Evolutionary conservation across 2,113 vertebrate species (phyloP).

Genomic region (Protomyctophum bolini): DNA sequence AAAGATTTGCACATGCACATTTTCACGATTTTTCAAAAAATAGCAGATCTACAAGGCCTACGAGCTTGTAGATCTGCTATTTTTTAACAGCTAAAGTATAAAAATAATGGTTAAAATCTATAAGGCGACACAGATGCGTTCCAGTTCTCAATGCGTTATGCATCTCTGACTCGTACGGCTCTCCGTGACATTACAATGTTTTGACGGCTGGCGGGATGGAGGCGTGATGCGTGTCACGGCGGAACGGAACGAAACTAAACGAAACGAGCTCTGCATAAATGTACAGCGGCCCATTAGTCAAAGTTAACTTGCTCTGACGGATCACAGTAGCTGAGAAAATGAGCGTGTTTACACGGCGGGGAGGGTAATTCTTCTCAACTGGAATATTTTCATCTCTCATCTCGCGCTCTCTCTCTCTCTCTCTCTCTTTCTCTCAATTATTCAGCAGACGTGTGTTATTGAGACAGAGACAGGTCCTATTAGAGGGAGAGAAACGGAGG

Average conservation of each 20-base stretch:
- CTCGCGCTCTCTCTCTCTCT: too few relatives aligned
- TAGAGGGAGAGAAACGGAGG: too few relatives aligned
- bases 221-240: conserved; percentile 56
- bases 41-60: too few relatives aligned
- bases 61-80: too few relatives aligned
- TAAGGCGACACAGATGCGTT: too few relatives aligned
- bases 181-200: conserved; percentile 57
- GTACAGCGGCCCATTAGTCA: conserved; percentile 55
- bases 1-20: too few relatives aligned
- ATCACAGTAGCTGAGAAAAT: conserved; percentile 60
- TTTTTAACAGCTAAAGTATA: too few relatives aligned
- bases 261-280: conserved; percentile 65
- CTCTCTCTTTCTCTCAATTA: conserved; percentile 33
- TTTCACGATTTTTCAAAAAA: too few relatives aligned
- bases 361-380: conserved; percentile 28
- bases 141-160: conserved; percentile 1
- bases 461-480: too few relatives aligned
- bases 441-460: background rate
- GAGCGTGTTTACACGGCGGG: conserved; percentile 45
- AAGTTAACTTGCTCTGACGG: conserved; percentile 59
- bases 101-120: too few relatives aligned
- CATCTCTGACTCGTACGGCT: conserved; percentile 57
- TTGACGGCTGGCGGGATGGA: conserved; percentile 46
- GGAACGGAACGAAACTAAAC: conserved; percentile 13
- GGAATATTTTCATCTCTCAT: conserved; percentile 13